phyloP scores from a whole-genome alignment of 2,797 vertebrate species.

The Sternotherus odoratus region DNA sequence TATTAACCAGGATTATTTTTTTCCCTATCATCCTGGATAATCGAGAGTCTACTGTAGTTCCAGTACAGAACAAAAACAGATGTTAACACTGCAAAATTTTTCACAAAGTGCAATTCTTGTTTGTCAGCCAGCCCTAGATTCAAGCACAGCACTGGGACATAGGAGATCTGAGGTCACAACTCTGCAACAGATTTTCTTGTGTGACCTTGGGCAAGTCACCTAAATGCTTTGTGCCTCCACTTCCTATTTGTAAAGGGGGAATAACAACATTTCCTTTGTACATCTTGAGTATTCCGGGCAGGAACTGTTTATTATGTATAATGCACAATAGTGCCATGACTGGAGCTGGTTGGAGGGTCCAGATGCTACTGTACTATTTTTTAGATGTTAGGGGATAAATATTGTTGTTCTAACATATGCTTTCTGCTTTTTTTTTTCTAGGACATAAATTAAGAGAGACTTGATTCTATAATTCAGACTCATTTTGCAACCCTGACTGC shows the following conservation, averaged over 20 bases:
- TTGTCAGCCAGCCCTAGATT: not conserved
- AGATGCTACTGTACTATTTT: not conserved
- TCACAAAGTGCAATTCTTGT: not conserved
- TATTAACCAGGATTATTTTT: too few relatives aligned
- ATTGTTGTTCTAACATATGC: not conserved
- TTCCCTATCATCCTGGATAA: too few relatives aligned
- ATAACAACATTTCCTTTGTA: not conserved
- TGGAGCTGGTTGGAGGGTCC: slow-evolving; percentile 4
- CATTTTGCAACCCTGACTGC: not conserved
- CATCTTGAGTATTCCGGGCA: not conserved
- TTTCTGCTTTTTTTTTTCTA: not conserved
- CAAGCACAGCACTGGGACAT: not conserved
- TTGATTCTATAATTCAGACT: not conserved
- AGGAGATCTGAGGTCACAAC: not conserved
- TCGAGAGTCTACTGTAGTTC: too few relatives aligned
- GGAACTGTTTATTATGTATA: not conserved
- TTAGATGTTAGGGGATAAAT: not conserved
- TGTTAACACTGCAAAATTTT: not conserved
- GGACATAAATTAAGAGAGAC: not conserved
- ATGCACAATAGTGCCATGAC: not conserved
- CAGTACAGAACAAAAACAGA: not conserved
- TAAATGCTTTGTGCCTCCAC: not conserved
- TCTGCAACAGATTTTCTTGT: not conserved
- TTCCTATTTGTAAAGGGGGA: not conserved
- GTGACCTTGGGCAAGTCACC: not conserved